A percentile compares a stretch with the other conserved stretches of the same genome.
phyloP scores from a whole-genome alignment of 2,888 invertebrate genomes.

The Steinernema carpocapsae region DNA sequence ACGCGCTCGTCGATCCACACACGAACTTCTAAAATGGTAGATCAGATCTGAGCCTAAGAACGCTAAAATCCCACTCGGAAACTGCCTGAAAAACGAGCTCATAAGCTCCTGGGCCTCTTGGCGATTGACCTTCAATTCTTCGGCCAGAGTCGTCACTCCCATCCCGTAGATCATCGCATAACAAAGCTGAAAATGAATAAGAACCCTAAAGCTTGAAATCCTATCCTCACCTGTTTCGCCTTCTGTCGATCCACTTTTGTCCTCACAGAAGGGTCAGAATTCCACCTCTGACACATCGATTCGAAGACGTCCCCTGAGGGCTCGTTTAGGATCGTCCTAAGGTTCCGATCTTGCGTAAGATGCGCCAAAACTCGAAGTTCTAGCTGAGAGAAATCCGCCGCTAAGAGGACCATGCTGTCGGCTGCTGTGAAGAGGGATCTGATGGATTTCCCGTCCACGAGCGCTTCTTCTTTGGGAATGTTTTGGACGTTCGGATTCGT shows the following conservation, averaged over 20 bases:
- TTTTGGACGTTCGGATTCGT: constrained; percentile 42
- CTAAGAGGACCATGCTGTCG: constrained; percentile 75
- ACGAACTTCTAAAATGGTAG: constrained; percentile 73
- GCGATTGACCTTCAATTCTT: constrained; percentile 80
- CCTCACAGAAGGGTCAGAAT: constrained; percentile 76
- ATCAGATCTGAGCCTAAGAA: neutral
- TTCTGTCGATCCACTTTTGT: constrained; percentile 81
- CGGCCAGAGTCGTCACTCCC: constrained; percentile 82
- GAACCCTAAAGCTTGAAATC: neutral
- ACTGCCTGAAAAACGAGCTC: constrained; percentile 78
- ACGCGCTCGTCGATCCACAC: constrained; percentile 76
- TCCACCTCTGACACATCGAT: constrained; percentile 83
- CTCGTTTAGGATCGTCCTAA: constrained; percentile 46
- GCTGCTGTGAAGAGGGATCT: constrained; percentile 44
- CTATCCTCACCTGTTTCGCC: constrained; percentile 76
- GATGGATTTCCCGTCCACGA: constrained; percentile 37
- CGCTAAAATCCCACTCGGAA: constrained; percentile 74
- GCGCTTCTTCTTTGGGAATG: constrained; percentile 40
- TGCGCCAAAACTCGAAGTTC: constrained; percentile 92
- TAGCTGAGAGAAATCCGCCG: constrained; percentile 94
- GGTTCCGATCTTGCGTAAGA: constrained; percentile 78
- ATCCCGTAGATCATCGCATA: constrained; percentile 98
- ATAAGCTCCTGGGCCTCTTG: constrained; percentile 78
- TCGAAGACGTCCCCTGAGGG: constrained; percentile 80
- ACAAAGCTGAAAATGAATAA: constrained; percentile 78